phyloP scores from a whole-genome alignment of 2,888 invertebrate genomes.

The Selenia dentaria region DNA sequence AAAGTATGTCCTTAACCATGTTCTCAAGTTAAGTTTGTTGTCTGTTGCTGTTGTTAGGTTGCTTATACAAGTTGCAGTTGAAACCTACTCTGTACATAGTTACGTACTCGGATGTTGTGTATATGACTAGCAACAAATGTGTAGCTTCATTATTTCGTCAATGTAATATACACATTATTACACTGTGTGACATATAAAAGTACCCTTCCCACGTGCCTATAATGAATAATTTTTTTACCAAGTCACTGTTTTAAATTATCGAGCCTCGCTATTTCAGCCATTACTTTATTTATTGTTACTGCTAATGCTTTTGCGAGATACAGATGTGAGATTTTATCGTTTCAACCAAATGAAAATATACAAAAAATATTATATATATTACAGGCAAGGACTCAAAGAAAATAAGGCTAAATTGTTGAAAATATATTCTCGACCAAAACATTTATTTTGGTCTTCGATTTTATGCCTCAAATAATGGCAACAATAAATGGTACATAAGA shows the following conservation, averaged over 20 bases:
- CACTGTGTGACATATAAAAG: too few species aligned
- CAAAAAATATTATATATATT: too few species aligned
- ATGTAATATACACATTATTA: too few species aligned
- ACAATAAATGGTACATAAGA: not conserved
- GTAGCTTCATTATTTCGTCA: too few species aligned
- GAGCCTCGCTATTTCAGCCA: constrained; percentile 1
- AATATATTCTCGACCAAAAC: too few species aligned
- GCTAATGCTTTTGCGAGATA: constrained; percentile 1
- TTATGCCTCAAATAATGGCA: not conserved
- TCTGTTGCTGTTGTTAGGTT: too few species aligned
- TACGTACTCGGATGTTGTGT: too few species aligned
- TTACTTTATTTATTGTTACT: constrained; percentile 6
- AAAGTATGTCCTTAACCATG: too few species aligned
- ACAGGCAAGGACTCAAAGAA: not conserved
- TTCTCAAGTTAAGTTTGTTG: too few species aligned
- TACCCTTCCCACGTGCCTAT: constrained; percentile 2
- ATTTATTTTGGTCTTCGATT: not conserved
- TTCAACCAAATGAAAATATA: not conserved
- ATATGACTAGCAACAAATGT: not conserved
- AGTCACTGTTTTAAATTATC: not conserved
- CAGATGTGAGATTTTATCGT: constrained; percentile 4
- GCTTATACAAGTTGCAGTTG: too few species aligned
- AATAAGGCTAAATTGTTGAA: not conserved
- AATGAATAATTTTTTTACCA: constrained; percentile 1
- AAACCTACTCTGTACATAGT: too few species aligned